A percentile compares a stretch with the other conserved stretches of the same genome.
These are phyloP conservation scores for Colaptes auratus DNA, from an alignment of 2,113 vertebrate species.

Conservation along the genomic window DNA sequence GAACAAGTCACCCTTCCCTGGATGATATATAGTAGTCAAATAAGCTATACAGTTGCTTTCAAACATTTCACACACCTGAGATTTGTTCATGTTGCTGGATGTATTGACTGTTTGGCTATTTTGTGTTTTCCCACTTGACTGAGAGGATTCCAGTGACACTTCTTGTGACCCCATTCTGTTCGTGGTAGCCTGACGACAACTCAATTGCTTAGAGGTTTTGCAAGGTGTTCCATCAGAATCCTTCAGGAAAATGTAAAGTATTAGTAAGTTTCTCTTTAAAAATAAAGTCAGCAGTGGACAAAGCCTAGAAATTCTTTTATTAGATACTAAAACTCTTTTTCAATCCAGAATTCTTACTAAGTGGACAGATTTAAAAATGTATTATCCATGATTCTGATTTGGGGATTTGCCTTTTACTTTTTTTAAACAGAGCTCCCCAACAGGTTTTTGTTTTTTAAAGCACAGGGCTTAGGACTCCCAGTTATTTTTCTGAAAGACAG, in stretches of 20 bases:
- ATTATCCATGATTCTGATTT: background rate
- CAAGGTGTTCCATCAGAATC: slow-evolving; percentile 96
- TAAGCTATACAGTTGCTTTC: background rate
- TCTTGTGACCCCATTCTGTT: slow-evolving; percentile 83
- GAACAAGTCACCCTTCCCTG: background rate
- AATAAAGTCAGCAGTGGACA: background rate
- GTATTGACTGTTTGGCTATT: slow-evolving; percentile 73
- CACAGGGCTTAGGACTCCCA: background rate
- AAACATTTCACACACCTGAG: slow-evolving; percentile 82
- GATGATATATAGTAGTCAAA: background rate
- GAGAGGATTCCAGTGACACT: slow-evolving; percentile 74
- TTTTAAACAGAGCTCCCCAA: background rate
- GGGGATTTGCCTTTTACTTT: background rate
- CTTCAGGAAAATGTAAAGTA: slow-evolving; percentile 76
- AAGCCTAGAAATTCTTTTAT: background rate
- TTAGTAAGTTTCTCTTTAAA: slow-evolving; percentile 19
- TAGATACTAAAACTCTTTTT: background rate
- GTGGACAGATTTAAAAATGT: background rate
- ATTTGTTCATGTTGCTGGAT: slow-evolving; percentile 84
- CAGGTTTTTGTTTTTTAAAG: background rate
- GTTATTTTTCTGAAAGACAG: background rate
- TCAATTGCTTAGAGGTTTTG: slow-evolving; percentile 92
- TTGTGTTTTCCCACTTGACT: slow-evolving; percentile 76
- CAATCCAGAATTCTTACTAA: background rate
- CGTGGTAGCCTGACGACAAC: slow-evolving; percentile 78